phyloP scores from a whole-genome alignment of 2,113 vertebrate species.

The Poeciliopsis occidentalis region DNA sequence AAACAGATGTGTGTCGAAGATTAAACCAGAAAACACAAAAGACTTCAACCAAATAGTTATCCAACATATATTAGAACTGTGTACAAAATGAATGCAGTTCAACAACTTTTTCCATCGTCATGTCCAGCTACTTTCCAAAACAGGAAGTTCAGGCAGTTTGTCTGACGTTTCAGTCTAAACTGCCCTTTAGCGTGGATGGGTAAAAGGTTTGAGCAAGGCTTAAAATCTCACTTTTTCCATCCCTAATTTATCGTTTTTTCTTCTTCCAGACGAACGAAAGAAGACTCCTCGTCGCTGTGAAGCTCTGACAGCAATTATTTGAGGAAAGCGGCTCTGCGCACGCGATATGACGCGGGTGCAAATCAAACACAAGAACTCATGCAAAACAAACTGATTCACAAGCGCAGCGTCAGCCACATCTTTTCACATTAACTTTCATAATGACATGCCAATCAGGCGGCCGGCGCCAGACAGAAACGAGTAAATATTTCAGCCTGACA shows the following conservation, averaged over 20 bases:
- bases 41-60: too few species aligned
- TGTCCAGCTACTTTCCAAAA: neutral
- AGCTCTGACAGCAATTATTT: neutral
- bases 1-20: too few species aligned
- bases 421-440: conserved; percentile 29
- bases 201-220: neutral
- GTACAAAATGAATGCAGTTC: too few species aligned
- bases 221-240: neutral
- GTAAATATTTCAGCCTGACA: conserved; percentile 49
- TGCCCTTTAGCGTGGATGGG: neutral
- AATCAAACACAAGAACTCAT: conserved; percentile 4
- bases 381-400: conserved; percentile 2
- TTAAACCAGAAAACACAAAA: too few species aligned
- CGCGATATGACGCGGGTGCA: neutral
- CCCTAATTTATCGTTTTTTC: neutral
- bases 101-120: neutral
- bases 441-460: conserved; percentile 55
- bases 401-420: conserved; percentile 5
- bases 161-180: neutral
- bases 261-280: neutral
- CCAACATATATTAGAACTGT: too few species aligned
- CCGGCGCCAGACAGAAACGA: conserved; percentile 16
- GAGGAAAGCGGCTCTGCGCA: neutral
- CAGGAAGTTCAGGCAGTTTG: neutral
- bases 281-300: neutral